These are phyloP conservation scores for Oscheius sp. DNA, from an alignment of 2,888 invertebrate genomes.

Conservation along the genomic window DNA sequence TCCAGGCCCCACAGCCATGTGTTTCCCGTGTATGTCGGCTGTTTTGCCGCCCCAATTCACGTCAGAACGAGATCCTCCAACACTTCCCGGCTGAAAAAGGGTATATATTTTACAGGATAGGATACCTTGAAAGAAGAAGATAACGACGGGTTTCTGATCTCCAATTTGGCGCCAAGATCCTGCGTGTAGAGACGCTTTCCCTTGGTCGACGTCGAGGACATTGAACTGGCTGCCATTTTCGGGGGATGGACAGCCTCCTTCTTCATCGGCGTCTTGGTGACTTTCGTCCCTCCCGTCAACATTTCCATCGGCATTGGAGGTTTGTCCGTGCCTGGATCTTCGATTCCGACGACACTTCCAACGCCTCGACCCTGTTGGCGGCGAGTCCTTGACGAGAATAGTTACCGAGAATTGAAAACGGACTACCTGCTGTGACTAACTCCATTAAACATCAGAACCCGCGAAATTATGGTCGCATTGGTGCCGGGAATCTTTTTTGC, in stretches of 20 bases:
- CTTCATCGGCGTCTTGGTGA: not conserved
- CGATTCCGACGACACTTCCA: slow-evolving; percentile 46
- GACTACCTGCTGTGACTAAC: slow-evolving; percentile 7
- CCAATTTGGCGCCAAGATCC: not conserved
- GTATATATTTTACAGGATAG: not conserved
- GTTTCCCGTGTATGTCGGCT: slow-evolving; percentile 48
- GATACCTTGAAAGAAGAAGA: slow-evolving; percentile 3
- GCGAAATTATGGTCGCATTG: slow-evolving; percentile 42
- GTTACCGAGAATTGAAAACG: not conserved
- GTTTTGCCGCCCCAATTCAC: slow-evolving; percentile 51
- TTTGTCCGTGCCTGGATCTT: slow-evolving; percentile 37
- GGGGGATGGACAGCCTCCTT: too few relatives aligned
- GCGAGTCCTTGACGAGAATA: slow-evolving; percentile 9
- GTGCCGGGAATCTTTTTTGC: slow-evolving; percentile 39
- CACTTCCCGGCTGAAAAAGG: slow-evolving; percentile 38
- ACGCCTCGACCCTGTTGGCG: slow-evolving; percentile 41
- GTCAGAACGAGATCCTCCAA: slow-evolving; percentile 42
- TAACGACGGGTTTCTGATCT: not conserved
- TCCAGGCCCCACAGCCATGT: slow-evolving; percentile 46
- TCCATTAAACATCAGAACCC: slow-evolving; percentile 39
- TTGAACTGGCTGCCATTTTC: not conserved
- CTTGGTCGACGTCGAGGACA: not conserved
- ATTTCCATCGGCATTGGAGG: slow-evolving; percentile 38
- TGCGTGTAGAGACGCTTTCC: not conserved
- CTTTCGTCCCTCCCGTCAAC: slow-evolving; percentile 26